Base-by-base conservation (phyloP, 2,797 vertebrate genomes). In the Xenops minutus region DNA sequence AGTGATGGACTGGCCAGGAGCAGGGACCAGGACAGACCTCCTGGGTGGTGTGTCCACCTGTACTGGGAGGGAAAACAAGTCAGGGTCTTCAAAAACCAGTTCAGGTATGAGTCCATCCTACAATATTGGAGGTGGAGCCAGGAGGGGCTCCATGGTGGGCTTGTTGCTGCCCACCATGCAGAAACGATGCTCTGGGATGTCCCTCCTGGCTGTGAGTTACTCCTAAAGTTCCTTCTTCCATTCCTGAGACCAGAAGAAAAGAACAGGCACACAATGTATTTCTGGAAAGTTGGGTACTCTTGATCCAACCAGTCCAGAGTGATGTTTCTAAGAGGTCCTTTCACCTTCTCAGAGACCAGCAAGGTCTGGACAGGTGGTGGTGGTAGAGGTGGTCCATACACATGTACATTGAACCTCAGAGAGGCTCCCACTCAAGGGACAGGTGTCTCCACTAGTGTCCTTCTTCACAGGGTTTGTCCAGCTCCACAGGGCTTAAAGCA, bases 331-430 rank as follows among this genome's bases (percentile, higher is more conserved):
- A 85, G n/a, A 29, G 18, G 7, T 54, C 3, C 7, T 26, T 48
- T 51, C 46, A 21, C 9, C 26, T 18, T 46, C 3, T 16, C 34
- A 37, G 34, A 67, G 27, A 56, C 4, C 37, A 32, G 2, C 2
- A 14, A 41, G 24, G 12, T 8, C 46, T 52, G 37, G 51, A n/a
- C 24, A 69, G 54, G 6, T 1, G 2, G 9, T 12, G 14, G 12
- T 36, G 80, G 15, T 41, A 63, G 41, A 62, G 34, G 5, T 49
- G 41, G 5, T 44, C 54, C 44, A 43, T 13, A 8, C 49, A 15
- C 0, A 4, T 3, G 2, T 10, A 24, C 1, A 0, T 0, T 30
- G 30, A 16, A 32, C 21, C 14, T 43, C 52, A 34, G 49, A 72
- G 59, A 76, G 20, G 36, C 4, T 84, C 51, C 46, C 41, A 61